phyloP scores from a whole-genome alignment of 2,113 vertebrate species.

The Ophthalmolycus amberensis region DNA sequence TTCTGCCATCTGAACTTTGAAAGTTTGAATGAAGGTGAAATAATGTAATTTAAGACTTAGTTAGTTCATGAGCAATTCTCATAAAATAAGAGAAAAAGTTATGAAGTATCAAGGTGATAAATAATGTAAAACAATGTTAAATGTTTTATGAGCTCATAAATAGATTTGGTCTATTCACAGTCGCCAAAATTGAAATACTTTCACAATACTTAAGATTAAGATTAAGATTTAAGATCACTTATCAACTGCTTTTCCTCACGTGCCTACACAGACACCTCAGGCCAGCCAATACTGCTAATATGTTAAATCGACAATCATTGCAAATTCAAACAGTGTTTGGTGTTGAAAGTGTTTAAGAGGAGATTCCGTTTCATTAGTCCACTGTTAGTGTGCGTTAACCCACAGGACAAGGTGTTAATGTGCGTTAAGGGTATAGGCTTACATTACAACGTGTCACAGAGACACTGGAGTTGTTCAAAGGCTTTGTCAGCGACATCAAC shows the following conservation, averaged over 20 bases:
- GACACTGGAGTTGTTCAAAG: slow-evolving; percentile 30
- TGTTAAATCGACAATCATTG: not conserved
- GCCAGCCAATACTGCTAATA: not conserved
- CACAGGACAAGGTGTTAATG: slow-evolving; percentile 24
- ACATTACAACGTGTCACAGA: slow-evolving; percentile 39
- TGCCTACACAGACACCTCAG: not conserved
- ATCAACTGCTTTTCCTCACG: not conserved
- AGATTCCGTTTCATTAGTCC: slow-evolving; percentile 7
- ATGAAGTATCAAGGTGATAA: not conserved
- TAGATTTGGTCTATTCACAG: not conserved
- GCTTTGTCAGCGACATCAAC: slow-evolving; percentile 36
- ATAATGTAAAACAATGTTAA: not conserved
- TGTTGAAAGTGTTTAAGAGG: not conserved
- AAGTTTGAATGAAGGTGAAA: not conserved
- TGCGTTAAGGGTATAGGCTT: slow-evolving; percentile 6
- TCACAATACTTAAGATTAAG: not conserved
- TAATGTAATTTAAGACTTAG: not conserved
- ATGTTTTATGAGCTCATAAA: not conserved
- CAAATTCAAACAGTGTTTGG: not conserved
- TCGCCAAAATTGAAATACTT: not conserved
- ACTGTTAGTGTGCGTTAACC: not conserved
- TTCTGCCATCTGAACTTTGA: not conserved
- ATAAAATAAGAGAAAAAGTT: not conserved
- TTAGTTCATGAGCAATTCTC: not conserved
- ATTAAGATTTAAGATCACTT: not conserved